Evolutionary conservation across 2,113 vertebrate genomes (phyloP).

Genomic region (Tachysurus vachellii): DNA sequence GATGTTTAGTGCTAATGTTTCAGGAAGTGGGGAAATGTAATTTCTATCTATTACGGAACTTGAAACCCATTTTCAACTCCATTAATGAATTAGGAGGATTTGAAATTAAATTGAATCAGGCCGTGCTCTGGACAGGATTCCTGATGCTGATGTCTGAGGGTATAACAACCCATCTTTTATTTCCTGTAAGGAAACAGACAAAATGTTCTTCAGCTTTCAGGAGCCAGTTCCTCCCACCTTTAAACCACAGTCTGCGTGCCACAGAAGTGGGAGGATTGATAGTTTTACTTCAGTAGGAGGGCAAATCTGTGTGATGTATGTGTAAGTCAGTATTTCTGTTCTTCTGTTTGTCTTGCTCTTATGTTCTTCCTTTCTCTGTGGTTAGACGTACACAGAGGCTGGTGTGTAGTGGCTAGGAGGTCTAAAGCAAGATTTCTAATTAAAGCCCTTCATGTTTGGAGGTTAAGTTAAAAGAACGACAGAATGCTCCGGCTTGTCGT

Average conservation of each 20-base stretch:
- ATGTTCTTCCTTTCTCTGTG: neutral
- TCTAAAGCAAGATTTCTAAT: conserved; percentile 44
- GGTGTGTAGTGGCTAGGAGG: conserved; percentile 31
- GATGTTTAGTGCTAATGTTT: conserved; percentile 51
- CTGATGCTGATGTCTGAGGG: conserved; percentile 24
- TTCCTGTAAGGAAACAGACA: conserved; percentile 55
- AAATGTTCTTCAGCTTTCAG: conserved; percentile 49
- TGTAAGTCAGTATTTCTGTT: neutral
- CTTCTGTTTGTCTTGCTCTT: neutral
- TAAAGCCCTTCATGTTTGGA: conserved; percentile 45
- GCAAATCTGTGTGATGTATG: conserved; percentile 9
- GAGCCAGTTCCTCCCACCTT: conserved; percentile 53
- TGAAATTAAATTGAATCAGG: conserved; percentile 43
- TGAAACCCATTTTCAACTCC: conserved; percentile 50
- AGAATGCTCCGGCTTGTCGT: conserved; percentile 7
- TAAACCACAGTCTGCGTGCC: conserved; percentile 50
- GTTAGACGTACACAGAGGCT: conserved; percentile 25
- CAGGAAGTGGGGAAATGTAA: conserved; percentile 47
- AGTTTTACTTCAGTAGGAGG: conserved; percentile 21
- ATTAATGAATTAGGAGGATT: conserved; percentile 58
- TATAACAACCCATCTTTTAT: conserved; percentile 56
- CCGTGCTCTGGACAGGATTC: conserved; percentile 21
- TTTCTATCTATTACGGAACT: conserved; percentile 53
- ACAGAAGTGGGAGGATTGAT: conserved; percentile 38
- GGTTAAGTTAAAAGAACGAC: conserved; percentile 41